Evolutionary conservation across 2,113 vertebrate species (phyloP).

Genomic region (Microtus ochrogaster): DNA sequence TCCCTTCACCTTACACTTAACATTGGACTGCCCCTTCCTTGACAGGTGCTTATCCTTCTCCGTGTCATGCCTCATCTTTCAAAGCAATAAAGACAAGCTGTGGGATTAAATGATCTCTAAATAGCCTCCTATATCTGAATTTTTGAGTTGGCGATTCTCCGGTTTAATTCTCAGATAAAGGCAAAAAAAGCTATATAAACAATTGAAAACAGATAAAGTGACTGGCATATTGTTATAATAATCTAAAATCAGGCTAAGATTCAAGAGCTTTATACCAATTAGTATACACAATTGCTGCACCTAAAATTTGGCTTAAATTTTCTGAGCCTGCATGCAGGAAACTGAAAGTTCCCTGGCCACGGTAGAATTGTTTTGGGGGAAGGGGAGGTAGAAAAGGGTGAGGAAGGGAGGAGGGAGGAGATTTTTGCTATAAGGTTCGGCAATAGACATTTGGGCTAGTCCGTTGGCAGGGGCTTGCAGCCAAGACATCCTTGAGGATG

Average conservation of each 20-base stretch:
- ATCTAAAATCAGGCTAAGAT: constrained; percentile 14
- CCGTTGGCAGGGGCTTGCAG: not conserved
- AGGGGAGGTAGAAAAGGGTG: not conserved
- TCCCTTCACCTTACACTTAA: constrained; percentile 58
- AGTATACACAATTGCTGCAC: not conserved
- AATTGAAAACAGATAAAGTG: constrained; percentile 1
- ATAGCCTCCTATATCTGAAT: constrained; percentile 46
- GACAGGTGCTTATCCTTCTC: constrained; percentile 40
- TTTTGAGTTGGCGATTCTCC: constrained; percentile 48
- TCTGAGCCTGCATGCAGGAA: not conserved
- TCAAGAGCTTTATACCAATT: constrained; percentile 18
- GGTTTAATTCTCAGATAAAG: constrained; percentile 39
- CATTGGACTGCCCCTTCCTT: not conserved
- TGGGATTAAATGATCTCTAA: constrained; percentile 33
- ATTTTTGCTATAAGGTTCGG: not conserved
- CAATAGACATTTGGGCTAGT: not conserved
- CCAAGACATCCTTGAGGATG: not conserved
- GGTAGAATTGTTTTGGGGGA: not conserved
- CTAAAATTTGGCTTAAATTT: not conserved
- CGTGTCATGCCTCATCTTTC: not conserved
- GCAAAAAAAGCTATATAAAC: not conserved
- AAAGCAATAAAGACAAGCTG: constrained; percentile 52
- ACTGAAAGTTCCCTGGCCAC: not conserved
- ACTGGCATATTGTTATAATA: constrained; percentile 39
- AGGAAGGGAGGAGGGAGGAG: not conserved